Percentiles rank a stretch among this genome's conserved stretches.
Evolutionary conservation across 30 jellyfish, hydroid and myxozoan species (phyloP).

Genomic region (Aurelia aurita complex sp. Pacific): DNA sequence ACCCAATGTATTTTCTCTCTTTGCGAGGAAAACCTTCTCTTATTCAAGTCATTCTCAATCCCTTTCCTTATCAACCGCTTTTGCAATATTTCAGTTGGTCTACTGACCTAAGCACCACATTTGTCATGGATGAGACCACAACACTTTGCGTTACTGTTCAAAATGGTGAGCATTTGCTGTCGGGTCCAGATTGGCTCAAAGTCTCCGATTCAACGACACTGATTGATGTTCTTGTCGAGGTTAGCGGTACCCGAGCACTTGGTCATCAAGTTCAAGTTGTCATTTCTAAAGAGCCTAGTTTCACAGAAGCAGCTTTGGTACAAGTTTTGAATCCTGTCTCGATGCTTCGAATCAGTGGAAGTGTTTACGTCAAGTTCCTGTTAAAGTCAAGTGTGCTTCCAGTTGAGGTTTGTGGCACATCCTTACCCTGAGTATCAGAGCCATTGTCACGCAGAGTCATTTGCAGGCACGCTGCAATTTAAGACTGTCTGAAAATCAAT

Average conservation of each 20-base stretch:
- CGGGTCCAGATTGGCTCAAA: conserved; percentile 98
- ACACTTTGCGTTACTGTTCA: conserved; percentile 83
- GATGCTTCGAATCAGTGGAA: conserved; percentile 67
- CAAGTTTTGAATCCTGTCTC: conserved; percentile 81
- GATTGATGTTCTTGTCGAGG: conserved; percentile 89
- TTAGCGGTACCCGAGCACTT: conserved; percentile 84
- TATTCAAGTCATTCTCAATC: too few relatives aligned
- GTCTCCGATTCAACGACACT: conserved; percentile 68
- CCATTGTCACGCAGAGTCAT: neutral
- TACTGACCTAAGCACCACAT: too few relatives aligned
- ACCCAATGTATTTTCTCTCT: too few relatives aligned
- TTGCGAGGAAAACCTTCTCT: too few relatives aligned
- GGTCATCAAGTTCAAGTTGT: conserved; percentile 97
- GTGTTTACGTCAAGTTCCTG: conserved; percentile 80
- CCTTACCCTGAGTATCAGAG: neutral
- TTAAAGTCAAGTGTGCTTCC: conserved; percentile 71
- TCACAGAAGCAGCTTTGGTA: conserved; percentile 93
- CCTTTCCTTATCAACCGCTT: too few relatives aligned
- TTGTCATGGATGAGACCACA: conserved; percentile 72
- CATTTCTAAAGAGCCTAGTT: conserved; percentile 88
- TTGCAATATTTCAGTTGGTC: too few relatives aligned
- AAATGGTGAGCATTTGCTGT: conserved; percentile 76
- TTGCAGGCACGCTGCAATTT: too few relatives aligned
- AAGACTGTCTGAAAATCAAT: too few relatives aligned
- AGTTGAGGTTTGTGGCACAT: conserved; percentile 22